phyloP scores from a whole-genome alignment of 2,113 vertebrate genomes.

The Atherinomorus stipes region DNA sequence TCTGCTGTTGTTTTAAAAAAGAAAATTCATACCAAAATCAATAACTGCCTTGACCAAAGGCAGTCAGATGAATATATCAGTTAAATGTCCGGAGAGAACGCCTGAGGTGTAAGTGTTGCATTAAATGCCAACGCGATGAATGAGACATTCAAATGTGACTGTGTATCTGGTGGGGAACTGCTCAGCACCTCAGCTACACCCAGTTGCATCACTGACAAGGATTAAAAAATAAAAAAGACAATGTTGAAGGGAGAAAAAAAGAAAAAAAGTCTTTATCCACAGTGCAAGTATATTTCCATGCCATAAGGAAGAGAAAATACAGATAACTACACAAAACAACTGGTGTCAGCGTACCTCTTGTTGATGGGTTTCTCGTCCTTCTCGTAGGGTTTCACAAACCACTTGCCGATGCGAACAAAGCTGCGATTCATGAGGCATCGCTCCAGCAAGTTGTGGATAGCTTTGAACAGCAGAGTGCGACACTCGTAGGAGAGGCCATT shows the following conservation, averaged over 20 bases:
- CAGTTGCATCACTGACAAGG: conserved; percentile 5
- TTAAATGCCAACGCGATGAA: conserved; percentile 2
- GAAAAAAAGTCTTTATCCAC: not conserved
- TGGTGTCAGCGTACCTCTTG: conserved; percentile 79
- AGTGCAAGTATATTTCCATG: not conserved
- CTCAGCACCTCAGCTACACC: conserved; percentile 24
- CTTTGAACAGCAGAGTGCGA: conserved; percentile 97
- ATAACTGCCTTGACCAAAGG: not conserved
- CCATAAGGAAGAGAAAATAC: not conserved
- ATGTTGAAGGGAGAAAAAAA: not conserved
- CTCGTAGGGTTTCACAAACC: conserved; percentile 99
- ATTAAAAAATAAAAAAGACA: no score
- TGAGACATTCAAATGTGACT: not conserved
- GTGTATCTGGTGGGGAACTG: not conserved
- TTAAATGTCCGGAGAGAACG: not conserved
- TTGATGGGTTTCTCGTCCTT: conserved; percentile 98
- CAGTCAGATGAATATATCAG: not conserved
- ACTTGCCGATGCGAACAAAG: conserved; percentile 96
- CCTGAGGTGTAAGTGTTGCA: not conserved
- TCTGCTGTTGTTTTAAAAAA: not conserved
- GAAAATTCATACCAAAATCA: not conserved
- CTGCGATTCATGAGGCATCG: conserved; percentile 96
- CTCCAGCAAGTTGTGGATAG: conserved; percentile 97
- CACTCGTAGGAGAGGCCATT: conserved; percentile 97
- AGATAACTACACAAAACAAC: not conserved